Evolutionary conservation across 2,113 vertebrate genomes (phyloP).

Genomic region (Ictalurus punctatus): DNA sequence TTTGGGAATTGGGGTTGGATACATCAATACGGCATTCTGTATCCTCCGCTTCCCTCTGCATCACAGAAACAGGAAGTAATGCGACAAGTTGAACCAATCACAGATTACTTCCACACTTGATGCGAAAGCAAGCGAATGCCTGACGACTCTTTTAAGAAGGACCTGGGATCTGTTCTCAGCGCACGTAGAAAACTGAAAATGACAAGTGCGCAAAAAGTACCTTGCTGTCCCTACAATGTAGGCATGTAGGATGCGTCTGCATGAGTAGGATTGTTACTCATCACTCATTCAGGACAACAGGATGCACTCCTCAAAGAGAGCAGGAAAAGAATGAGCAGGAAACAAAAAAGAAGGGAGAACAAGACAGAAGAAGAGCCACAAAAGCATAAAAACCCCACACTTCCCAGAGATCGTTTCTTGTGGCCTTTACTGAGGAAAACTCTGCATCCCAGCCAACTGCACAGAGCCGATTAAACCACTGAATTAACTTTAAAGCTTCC

Average conservation of each 20-base stretch:
- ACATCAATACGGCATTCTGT: background rate
- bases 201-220: background rate
- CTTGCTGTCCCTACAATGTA: background rate
- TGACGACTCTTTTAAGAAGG: background rate
- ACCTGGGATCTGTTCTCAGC: background rate
- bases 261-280: background rate
- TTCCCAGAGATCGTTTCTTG: constrained; percentile 50
- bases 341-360: background rate
- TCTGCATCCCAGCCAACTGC: constrained; percentile 65
- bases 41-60: background rate
- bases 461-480: constrained; percentile 57
- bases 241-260: background rate
- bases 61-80: background rate
- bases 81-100: background rate
- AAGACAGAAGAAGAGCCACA: background rate
- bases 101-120: background rate
- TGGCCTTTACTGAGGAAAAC: constrained; percentile 55
- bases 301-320: background rate
- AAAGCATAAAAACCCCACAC: constrained; percentile 30
- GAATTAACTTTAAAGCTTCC: constrained; percentile 50
- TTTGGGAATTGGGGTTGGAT: too few relatives aligned
- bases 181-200: background rate
- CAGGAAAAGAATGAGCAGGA: background rate
- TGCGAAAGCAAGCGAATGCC: background rate
- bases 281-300: background rate